Conservation (phyloP, 1,140 invertebrate genomes). For the Holcopasites calliopsidis region DNA sequence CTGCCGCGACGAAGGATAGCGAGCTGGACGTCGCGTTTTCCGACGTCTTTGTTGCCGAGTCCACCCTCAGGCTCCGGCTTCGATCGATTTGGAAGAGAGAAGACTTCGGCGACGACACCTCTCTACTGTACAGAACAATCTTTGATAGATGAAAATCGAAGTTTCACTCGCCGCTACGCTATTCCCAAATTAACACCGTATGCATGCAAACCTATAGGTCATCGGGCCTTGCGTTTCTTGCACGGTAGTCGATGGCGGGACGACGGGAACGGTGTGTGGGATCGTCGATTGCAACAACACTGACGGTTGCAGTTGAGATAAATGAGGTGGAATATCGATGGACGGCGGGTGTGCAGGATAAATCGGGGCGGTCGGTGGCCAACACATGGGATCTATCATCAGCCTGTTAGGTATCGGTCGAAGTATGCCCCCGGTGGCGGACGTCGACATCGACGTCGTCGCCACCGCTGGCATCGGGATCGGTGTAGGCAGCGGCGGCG, state of each 20-base stretch:
- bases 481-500: conserved; percentile 76
- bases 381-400: conserved; percentile 71
- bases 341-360: conserved; percentile 57
- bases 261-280: conserved; percentile 61
- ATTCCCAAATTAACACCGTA: too few species aligned
- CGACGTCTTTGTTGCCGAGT: conserved; percentile 21
- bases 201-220: conserved; percentile 49
- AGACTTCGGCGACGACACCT: conserved; percentile 43
- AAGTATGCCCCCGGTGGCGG: conserved; percentile 70
- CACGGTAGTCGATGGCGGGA: conserved; percentile 52
- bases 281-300: conserved; percentile 41
- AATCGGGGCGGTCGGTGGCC: conserved; percentile 65
- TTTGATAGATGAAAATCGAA: too few species aligned
- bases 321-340: conserved; percentile 66
- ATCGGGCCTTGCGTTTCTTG: conserved; percentile 56
- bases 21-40: conserved; percentile 50
- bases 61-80: neutral
- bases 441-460: conserved; percentile 31
- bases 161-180: too few species aligned
- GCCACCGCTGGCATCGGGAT: conserved; percentile 47
- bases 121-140: too few species aligned
- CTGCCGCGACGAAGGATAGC: conserved; percentile 31
- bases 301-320: conserved; percentile 63
- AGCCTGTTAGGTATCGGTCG: conserved; percentile 75
- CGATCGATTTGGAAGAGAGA: neutral